Base-by-base conservation (phyloP, 2,888 invertebrate species). In the Galerucella nymphaeae region DNA sequence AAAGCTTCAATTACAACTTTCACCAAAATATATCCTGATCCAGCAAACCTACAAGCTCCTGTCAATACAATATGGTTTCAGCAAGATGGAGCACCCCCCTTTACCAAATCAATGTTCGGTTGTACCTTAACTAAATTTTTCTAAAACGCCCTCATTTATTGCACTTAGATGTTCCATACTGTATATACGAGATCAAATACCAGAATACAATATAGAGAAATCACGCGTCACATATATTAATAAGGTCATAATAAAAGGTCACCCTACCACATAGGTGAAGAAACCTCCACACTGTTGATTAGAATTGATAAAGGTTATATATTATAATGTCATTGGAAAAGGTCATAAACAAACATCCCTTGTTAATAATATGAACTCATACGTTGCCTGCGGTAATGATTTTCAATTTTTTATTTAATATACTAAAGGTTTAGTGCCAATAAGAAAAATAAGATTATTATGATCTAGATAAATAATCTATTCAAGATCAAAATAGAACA, bases 191-290 rank as follows among this genome's bases (percentile, higher is more conserved):
- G 41, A 65, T 30, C 65, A 69, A 72, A 69, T 65, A 72, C 53
- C 69, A 65, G 69, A 72, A 72, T 64, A 66, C 64, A 50, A 67
- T 61, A 62, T 55, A 62, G 48, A 68, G 68, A 72, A 69, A 68
- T 69, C 65, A 72, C 61, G 72, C 72, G 65, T 64, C 53, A 65
- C 59, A 70, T 66, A 62, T 67, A 70, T 64, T 63, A 73, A 74
- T 77, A 80, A 80, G 78, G 80, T 79, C 79, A 80, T 63, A 75
- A 57, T 58, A 38, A 80, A 80, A 79, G 78, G 78, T 80, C 77
- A 78, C 63, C 66, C 77, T 70, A 74, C 78, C 77, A 79, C 77
- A 78, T 77, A 80, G 79, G 80, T 80, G 73, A 75, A 75, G 76
- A 64, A 74, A 65, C 72, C 71, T 72, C 48, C 70, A 61, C 66